phyloP scores from a whole-genome alignment of 1,140 invertebrate genomes.

The Drosophila prosaltans region DNA sequence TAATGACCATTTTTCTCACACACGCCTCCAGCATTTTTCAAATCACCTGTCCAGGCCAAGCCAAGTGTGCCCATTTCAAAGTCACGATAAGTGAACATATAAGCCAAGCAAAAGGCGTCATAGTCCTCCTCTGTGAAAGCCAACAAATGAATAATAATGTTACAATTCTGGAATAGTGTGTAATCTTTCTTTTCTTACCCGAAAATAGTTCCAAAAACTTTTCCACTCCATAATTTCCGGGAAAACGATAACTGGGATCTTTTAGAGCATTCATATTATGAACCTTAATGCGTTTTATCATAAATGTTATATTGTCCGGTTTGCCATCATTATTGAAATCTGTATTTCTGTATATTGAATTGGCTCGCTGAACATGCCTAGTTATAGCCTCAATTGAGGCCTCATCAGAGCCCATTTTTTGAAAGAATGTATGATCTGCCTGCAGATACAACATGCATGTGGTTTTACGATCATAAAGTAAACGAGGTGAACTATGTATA shows the following conservation, averaged over 20 bases:
- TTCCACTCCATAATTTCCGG: constrained; percentile 96
- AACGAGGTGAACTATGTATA: constrained; percentile 77
- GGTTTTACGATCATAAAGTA: constrained; percentile 86
- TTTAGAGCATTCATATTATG: constrained; percentile 92
- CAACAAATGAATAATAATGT: background rate
- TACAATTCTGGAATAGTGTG: background rate
- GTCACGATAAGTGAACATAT: constrained; percentile 99
- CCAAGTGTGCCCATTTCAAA: constrained; percentile 99
- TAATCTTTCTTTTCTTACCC: constrained; percentile 84
- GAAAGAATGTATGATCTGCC: constrained; percentile 96
- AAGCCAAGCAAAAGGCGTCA: constrained; percentile 98
- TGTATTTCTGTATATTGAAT: constrained; percentile 95
- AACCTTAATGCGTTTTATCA: constrained; percentile 98
- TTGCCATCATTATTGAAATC: constrained; percentile 97
- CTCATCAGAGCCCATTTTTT: constrained; percentile 95
- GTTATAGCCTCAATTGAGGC: constrained; percentile 98
- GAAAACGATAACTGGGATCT: constrained; percentile 94
- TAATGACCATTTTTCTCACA: constrained; percentile 98
- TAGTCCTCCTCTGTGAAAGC: constrained; percentile 94
- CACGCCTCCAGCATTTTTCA: constrained; percentile 97
- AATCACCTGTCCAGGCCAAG: constrained; percentile 97
- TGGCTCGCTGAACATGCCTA: constrained; percentile 95
- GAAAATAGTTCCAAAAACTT: constrained; percentile 97
- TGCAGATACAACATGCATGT: constrained; percentile 96
- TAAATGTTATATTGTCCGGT: constrained; percentile 96